A percentile compares a stretch with the other conserved stretches of the same genome.
Evolutionary conservation across 2,113 vertebrate genomes (phyloP).

Genomic region (Saccopteryx leptura): DNA sequence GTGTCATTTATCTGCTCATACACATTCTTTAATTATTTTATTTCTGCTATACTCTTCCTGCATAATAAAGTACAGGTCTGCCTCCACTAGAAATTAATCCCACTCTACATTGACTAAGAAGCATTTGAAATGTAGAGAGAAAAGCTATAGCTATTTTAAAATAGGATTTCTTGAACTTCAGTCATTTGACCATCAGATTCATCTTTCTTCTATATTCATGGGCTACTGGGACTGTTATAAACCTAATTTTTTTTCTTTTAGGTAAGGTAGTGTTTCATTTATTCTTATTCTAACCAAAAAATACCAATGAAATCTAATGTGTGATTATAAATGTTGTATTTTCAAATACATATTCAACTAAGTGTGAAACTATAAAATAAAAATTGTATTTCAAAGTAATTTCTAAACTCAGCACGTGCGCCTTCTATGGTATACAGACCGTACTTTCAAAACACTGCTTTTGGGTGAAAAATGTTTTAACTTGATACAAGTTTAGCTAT

Average conservation of each 20-base stretch:
- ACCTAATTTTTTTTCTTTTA: background rate
- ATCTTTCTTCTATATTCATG: background rate
- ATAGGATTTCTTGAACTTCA: background rate
- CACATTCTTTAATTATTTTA: slow-evolving; percentile 49
- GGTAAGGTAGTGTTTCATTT: background rate
- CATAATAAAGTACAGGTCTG: slow-evolving; percentile 42
- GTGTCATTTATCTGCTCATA: background rate
- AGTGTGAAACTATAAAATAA: background rate
- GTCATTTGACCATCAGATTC: background rate
- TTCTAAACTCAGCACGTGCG: background rate
- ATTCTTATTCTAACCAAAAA: background rate
- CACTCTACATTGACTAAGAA: background rate
- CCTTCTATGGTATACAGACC: background rate
- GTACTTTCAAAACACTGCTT: background rate
- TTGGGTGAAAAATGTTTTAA: background rate
- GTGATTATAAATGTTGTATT: background rate
- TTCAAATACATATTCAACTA: background rate
- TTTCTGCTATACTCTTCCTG: background rate
- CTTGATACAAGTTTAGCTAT: background rate
- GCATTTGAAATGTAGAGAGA: background rate
- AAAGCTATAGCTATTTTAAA: background rate
- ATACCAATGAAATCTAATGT: background rate
- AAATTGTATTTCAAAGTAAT: background rate
- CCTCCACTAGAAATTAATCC: slow-evolving; percentile 3
- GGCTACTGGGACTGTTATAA: background rate